Percentiles rank a stretch among this genome's conserved stretches.
These are phyloP conservation scores for Gorsachius magnificus DNA, from an alignment of 2,797 vertebrate species.

Conservation along the genomic window DNA sequence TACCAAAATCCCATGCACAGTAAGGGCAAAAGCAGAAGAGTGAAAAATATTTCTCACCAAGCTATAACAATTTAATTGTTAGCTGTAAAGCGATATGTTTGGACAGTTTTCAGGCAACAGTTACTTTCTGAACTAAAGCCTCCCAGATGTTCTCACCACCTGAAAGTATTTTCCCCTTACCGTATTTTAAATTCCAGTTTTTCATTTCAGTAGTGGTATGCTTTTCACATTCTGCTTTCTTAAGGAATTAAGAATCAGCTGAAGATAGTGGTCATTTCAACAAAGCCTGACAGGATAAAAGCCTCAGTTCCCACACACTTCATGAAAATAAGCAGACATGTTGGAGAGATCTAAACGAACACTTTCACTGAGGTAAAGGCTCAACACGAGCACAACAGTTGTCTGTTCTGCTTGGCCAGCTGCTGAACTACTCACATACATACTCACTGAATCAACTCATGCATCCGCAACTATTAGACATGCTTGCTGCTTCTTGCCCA, in stretches of 20 bases:
- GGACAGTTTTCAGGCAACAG: neutral
- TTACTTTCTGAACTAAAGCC: neutral
- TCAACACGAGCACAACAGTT: neutral
- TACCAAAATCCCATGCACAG: fast-evolving
- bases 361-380: neutral
- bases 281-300: neutral
- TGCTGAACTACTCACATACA: neutral
- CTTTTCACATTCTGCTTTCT: neutral
- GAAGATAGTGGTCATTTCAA: neutral
- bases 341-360: neutral
- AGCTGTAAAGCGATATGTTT: neutral
- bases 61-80: neutral
- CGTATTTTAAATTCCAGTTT: neutral
- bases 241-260: neutral
- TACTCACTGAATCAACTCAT: neutral
- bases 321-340: neutral
- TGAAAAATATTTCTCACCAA: neutral
- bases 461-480: neutral
- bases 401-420: neutral
- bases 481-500: neutral
- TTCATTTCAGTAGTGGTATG: fast-evolving
- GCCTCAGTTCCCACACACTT: neutral
- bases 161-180: neutral
- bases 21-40: neutral
- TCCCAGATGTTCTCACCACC: neutral